Evolutionary conservation across 2,797 vertebrate genomes (phyloP).

Genomic region (Hephaestus fuliginosus): DNA sequence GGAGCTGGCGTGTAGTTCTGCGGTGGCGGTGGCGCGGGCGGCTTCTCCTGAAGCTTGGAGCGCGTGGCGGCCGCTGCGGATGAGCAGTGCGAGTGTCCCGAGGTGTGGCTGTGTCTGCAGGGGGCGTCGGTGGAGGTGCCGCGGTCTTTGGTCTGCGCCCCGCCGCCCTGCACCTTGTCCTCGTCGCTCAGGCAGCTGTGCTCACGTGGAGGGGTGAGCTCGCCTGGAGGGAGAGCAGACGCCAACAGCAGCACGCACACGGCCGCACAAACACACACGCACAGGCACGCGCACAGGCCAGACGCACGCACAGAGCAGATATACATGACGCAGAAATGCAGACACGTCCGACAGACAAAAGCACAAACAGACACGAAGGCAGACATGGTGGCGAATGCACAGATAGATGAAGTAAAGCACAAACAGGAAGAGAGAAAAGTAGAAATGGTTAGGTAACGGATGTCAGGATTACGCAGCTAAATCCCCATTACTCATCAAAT

Average conservation of each 20-base stretch:
- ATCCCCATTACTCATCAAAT: conserved; percentile 70
- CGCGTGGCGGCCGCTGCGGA: conserved; percentile 47
- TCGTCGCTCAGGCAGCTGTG: conserved; percentile 97
- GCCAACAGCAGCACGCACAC: conserved; percentile 29
- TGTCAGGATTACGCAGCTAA: conserved; percentile 71
- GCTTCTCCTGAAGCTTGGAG: conserved; percentile 81
- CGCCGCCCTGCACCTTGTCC: conserved; percentile 90
- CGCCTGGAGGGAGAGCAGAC: conserved; percentile 82
- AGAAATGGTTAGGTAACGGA: conserved; percentile 73
- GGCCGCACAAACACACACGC: conserved; percentile 26
- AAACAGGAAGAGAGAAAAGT: conserved; percentile 51
- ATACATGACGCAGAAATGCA: conserved; percentile 32
- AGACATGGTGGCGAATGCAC: conserved; percentile 47
- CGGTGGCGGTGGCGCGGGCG: conserved; percentile 73
- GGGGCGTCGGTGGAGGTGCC: conserved; percentile 95
- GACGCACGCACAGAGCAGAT: conserved; percentile 28
- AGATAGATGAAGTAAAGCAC: conserved; percentile 27
- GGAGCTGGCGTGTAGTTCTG: conserved; percentile 83
- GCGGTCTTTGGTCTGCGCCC: conserved; percentile 93
- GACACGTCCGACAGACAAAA: conserved; percentile 17
- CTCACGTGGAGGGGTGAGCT: conserved; percentile 92
- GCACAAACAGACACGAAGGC: conserved; percentile 1
- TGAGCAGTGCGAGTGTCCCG: conserved; percentile 83
- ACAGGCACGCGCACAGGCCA: conserved; percentile 39
- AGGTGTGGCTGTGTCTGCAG: conserved; percentile 86